Evolutionary conservation across 1,140 invertebrate species (phyloP).

Genomic region (Gryon sp.): DNA sequence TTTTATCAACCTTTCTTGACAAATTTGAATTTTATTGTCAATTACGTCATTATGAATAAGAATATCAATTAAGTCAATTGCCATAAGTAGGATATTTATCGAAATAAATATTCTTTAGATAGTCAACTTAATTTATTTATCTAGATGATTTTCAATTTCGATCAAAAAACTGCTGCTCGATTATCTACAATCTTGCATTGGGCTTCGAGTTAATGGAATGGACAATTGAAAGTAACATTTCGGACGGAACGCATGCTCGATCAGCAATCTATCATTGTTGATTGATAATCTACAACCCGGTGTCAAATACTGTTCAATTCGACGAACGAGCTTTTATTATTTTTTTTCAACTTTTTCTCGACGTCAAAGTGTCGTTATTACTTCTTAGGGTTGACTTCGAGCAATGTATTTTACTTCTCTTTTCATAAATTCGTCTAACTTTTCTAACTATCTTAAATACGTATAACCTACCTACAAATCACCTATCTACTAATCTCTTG

Average conservation of each 20-base stretch:
- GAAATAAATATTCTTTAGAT: no score
- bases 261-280: slow-evolving; percentile 1
- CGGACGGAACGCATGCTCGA: slow-evolving; percentile 53
- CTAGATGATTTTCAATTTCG: no score
- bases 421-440: background rate
- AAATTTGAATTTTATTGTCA: slow-evolving; percentile 31
- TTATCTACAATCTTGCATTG: no score
- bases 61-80: no score
- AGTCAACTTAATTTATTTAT: no score
- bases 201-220: slow-evolving; percentile 43
- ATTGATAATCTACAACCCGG: slow-evolving; percentile 27
- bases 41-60: slow-evolving; percentile 2
- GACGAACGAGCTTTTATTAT: slow-evolving; percentile 4
- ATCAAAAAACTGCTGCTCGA: background rate
- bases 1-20: background rate
- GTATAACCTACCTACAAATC: slow-evolving; percentile 34
- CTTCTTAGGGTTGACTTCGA: slow-evolving; percentile 33
- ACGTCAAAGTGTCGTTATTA: slow-evolving; percentile 36
- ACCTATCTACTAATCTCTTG: slow-evolving; percentile 34
- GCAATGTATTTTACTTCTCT: slow-evolving; percentile 8
- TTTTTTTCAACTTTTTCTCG: slow-evolving; percentile 6
- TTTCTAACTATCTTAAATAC: slow-evolving; percentile 44
- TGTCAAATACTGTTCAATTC: slow-evolving; percentile 42
- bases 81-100: no score
- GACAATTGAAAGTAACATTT: slow-evolving; percentile 27